Percentiles rank a stretch among this genome's conserved stretches.
These are phyloP conservation scores for Lathamus discolor DNA, from an alignment of 2,113 vertebrate species.

Conservation along the genomic window DNA sequence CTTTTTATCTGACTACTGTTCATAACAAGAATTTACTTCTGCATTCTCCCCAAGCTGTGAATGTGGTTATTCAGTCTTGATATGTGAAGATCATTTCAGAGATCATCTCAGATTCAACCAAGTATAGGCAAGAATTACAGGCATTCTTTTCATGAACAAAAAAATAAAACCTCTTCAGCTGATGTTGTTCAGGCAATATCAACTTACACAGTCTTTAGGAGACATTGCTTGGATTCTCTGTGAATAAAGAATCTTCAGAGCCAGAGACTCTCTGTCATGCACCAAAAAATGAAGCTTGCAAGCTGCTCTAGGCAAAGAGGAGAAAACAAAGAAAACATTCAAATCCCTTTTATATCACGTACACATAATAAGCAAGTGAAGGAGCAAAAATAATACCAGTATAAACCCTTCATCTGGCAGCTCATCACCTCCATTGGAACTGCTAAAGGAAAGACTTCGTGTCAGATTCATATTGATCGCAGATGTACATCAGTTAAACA, in stretches of 20 bases:
- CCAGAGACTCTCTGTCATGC: background rate
- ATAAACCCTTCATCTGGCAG: background rate
- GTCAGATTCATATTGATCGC: background rate
- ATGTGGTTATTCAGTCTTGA: background rate
- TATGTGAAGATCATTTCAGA: background rate
- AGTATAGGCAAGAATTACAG: background rate
- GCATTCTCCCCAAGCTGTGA: background rate
- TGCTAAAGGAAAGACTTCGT: background rate
- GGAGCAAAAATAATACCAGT: conserved; percentile 7
- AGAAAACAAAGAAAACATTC: conserved; percentile 36
- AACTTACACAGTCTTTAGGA: background rate
- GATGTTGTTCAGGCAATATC: background rate
- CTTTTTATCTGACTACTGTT: conserved; percentile 8
- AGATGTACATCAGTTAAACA: conserved; percentile 13
- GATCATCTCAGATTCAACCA: background rate
- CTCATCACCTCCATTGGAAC: background rate
- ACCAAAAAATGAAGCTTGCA: background rate
- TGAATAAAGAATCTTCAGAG: background rate
- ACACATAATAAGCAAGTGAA: background rate
- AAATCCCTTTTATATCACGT: background rate
- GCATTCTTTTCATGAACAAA: background rate
- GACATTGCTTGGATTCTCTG: background rate
- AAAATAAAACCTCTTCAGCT: background rate
- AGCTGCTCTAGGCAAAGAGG: background rate
- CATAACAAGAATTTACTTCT: background rate